These are phyloP conservation scores for Xyrauchen texanus DNA, from an alignment of 2,113 vertebrate genomes.

Conservation along the genomic window DNA sequence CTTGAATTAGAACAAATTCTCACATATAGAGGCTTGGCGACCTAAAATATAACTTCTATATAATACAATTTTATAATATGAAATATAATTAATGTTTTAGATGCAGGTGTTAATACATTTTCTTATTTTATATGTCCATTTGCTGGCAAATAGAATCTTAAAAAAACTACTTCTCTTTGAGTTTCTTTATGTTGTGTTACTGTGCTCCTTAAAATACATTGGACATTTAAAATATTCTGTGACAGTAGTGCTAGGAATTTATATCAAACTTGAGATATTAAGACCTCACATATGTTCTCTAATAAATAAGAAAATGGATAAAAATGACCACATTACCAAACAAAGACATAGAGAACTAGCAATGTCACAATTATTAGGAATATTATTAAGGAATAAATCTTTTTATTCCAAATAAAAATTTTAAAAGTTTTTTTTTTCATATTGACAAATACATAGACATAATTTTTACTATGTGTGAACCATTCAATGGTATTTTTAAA, in stretches of 20 bases:
- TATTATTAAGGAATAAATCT: no score
- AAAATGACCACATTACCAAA: conserved; percentile 17
- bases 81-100: background rate
- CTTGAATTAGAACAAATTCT: no score
- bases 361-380: no score
- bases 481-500: no score
- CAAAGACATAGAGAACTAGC: no score
- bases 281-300: background rate
- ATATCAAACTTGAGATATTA: conserved; percentile 27
- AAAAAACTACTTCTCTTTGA: background rate
- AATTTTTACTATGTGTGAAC: no score
- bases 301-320: background rate
- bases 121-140: background rate
- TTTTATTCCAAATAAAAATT: no score
- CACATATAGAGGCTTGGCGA: no score
- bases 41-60: no score
- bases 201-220: background rate
- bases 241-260: background rate
- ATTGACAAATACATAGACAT: no score
- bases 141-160: background rate
- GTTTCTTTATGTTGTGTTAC: conserved; percentile 17
- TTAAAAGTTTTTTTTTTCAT: no score
- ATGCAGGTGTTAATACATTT: background rate
- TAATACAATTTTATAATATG: background rate
- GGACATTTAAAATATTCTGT: background rate